Percentiles rank a stretch among this genome's conserved stretches.
phyloP scores from a whole-genome alignment of 2,888 invertebrate species.

The Phorcus lineatus region DNA sequence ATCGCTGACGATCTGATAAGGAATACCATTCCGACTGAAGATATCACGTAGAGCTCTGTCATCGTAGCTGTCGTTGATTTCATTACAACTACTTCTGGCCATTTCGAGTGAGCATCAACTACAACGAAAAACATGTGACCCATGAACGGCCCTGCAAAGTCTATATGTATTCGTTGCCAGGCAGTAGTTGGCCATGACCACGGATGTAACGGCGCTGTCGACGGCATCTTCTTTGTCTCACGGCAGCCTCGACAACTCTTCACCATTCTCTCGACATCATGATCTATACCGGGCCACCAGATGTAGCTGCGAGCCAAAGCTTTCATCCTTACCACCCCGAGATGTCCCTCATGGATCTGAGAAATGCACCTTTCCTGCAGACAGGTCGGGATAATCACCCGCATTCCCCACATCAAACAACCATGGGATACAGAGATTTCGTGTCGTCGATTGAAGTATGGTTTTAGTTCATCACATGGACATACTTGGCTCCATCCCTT shows the following conservation, averaged over 20 bases:
- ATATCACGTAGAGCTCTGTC: too few species aligned
- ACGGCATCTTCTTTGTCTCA: conserved; percentile 38
- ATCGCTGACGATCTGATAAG: too few species aligned
- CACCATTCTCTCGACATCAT: neutral
- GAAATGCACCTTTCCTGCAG: neutral
- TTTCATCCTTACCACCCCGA: neutral
- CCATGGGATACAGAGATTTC: too few species aligned
- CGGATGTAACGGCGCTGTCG: conserved; percentile 50
- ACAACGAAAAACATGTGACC: conserved; percentile 68
- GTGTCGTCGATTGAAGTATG: too few species aligned
- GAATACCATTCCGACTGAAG: too few species aligned
- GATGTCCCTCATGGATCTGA: neutral
- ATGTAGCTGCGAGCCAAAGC: neutral
- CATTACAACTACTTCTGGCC: conserved; percentile 73
- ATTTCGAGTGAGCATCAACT: conserved; percentile 75
- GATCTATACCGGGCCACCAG: conserved; percentile 24
- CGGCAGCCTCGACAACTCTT: conserved; percentile 32
- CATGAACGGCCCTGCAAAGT: conserved; percentile 74
- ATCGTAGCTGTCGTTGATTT: too few species aligned
- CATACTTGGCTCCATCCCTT: neutral
- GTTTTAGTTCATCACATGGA: neutral
- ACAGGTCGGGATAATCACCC: conserved; percentile 2
- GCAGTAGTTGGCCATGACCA: conserved; percentile 61
- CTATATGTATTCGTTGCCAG: conserved; percentile 75
- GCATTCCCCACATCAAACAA: neutral